phyloP scores from a whole-genome alignment of 2,888 invertebrate species.

The Ormia ochracea region DNA sequence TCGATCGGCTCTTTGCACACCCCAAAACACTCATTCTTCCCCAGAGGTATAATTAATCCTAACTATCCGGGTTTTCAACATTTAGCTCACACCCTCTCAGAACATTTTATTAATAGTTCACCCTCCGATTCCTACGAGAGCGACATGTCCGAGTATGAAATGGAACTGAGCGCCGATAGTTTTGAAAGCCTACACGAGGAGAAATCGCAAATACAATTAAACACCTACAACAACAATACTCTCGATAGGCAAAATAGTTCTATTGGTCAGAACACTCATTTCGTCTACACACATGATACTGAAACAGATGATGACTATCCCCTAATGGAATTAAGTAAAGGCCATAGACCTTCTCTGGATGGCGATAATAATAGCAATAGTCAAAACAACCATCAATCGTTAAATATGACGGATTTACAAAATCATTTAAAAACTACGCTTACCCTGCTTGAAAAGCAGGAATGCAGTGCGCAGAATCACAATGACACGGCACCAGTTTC shows the following conservation, averaged over 20 bases:
- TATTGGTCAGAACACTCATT: slow-evolving; percentile 19
- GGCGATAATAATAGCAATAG: slow-evolving; percentile 62
- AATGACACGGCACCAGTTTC: slow-evolving; percentile 57
- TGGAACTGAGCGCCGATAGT: slow-evolving; percentile 71
- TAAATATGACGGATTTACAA: slow-evolving; percentile 56
- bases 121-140: slow-evolving; percentile 75
- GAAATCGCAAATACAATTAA: slow-evolving; percentile 69
- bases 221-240: slow-evolving; percentile 51
- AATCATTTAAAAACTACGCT: slow-evolving; percentile 53
- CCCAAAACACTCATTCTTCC: slow-evolving; percentile 74
- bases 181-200: slow-evolving; percentile 72
- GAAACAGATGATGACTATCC: slow-evolving; percentile 27
- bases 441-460: slow-evolving; percentile 46
- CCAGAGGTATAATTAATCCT: slow-evolving; percentile 87
- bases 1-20: slow-evolving; percentile 60
- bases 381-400: slow-evolving; percentile 15
- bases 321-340: slow-evolving; percentile 32
- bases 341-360: slow-evolving; percentile 30
- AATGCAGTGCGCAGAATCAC: slow-evolving; percentile 44
- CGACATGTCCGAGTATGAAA: slow-evolving; percentile 73
- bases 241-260: slow-evolving; percentile 39
- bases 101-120: slow-evolving; percentile 73
- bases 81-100: slow-evolving; percentile 83
- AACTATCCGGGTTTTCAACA: slow-evolving; percentile 91
- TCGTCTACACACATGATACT: slow-evolving; percentile 19